Base-by-base conservation (phyloP, 1,140 invertebrate species). In the Drosophila erecta region DNA sequence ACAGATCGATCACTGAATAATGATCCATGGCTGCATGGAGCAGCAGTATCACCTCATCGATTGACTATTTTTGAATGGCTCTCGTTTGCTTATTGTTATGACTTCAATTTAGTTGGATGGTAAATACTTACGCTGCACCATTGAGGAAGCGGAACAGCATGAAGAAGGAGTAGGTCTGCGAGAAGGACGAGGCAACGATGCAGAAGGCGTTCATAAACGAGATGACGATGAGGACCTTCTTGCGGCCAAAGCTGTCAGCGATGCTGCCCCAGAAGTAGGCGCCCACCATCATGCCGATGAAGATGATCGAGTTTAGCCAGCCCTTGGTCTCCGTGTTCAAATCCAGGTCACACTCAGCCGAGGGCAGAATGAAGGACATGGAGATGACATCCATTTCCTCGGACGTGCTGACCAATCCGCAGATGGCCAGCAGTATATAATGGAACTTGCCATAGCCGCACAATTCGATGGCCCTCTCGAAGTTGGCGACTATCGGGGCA, bases 381-480 rank as follows among this genome's bases (percentile, higher is more conserved):
- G 97, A 97, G 83, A 98, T 97, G 92, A 98, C 96, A 93, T 98
- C 97, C 95, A 98, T 98, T 93, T 98, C 97, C 94, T 98, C 97
- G 91, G 96, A 97, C 44, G 97, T 98, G 93, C 97, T 97, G 80
- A 98, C 97, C 93, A 98, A 96, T 60, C 98, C 97, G 93, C 97
- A 98, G 87, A 98, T 95, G 85, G 96, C 94, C 93, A 99, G 93
- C 87, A 98, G 94, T 83, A 97, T 94, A 92, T 97, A 97, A 91
- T 98, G 97, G 93, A 98, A 98, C 92, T 95, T 95, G 83, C 97
- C 98, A 96, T 97, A 98, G 85, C 97, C 97, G 79, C 95, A 94
- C 93, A 96, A 93, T 94, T 96, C 96, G 86, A 97, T 96, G 72
- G 96, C 96, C 86, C 94, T 94, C 92, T 97, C 96, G 81, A 97